Evolutionary conservation across 2,113 vertebrate genomes (phyloP), one percentile per base, ranked within the genome.

Genomic region (Emydura subglobosa): DNA sequence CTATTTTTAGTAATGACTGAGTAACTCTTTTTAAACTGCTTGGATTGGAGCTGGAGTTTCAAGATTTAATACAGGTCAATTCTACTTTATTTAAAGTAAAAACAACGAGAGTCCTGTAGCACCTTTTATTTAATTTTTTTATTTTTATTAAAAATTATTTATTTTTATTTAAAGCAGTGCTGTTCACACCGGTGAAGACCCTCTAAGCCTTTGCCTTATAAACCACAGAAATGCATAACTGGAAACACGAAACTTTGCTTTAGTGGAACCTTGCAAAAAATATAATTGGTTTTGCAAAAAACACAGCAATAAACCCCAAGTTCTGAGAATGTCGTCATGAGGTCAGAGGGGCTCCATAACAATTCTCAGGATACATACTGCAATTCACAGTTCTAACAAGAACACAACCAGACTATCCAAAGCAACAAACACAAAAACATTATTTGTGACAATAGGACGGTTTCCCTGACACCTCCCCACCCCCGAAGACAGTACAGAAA

Each of bases 251-350:
- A 95, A 34, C 29, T n/a, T 87, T 6, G 6, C 27, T 95, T 86
- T 25, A 78, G 79, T 83, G 44, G 50, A 93, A 85, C 47, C 8
- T 95, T 81, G 21, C 53, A 61, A 86, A 65, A 65, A 95, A 82
- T 83, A 21, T 80, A 42, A 47, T 88, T 90, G 50, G 27, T 96
- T 89, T 91, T 84, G 44, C 53, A 68, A 92, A 9, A 94, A 96
- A 90, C n/a, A 78, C 3, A 83, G 74, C 42, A 78, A 47, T 76
- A 42, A 42, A 78, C 4, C 57, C 74, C 83, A 74, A 31, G 89
- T 79, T 93, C 81, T 83, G 59, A 93, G 42, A 96, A 88, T 49
- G 21, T n/a, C 76, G 25, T 89, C 84, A 54, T 42, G 79, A 83
- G 53, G 89, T 93, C 91, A 95, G 87, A 94, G 82, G 24, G 13